Evolutionary conservation across 2,113 vertebrate species (phyloP).

Genomic region (Notothenia rossii): DNA sequence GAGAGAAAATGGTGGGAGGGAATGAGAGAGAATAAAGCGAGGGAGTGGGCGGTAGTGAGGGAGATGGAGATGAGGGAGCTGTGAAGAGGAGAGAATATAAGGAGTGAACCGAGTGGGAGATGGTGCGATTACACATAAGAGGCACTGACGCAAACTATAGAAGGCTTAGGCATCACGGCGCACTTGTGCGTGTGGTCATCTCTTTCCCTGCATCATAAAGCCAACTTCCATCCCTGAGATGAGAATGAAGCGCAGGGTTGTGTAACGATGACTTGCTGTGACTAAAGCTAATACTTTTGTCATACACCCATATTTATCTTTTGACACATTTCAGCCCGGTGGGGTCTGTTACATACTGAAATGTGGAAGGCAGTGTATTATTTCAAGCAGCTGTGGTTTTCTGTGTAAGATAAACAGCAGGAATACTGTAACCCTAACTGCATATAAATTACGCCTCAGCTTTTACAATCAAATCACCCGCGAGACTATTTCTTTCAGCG

Average conservation of each 20-base stretch:
- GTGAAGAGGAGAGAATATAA: conserved; percentile 76
- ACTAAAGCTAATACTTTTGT: conserved; percentile 28
- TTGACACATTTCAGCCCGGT: neutral
- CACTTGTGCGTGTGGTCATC: conserved; percentile 52
- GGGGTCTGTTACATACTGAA: neutral
- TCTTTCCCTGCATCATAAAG: conserved; percentile 38
- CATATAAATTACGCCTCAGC: neutral
- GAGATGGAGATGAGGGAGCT: conserved; percentile 69
- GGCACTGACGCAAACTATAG: conserved; percentile 74
- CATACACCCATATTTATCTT: conserved; percentile 2
- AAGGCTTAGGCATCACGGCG: conserved; percentile 54
- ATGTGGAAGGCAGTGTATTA: neutral
- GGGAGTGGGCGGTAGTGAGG: conserved; percentile 63
- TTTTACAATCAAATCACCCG: conserved; percentile 20
- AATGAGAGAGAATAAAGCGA: conserved; percentile 20
- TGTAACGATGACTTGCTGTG: conserved; percentile 31
- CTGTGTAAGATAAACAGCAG: conserved; percentile 9
- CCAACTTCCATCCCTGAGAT: conserved; percentile 12
- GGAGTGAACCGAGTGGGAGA: conserved; percentile 79
- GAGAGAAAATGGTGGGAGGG: conserved; percentile 54
- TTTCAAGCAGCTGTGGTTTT: neutral
- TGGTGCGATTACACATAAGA: conserved; percentile 77
- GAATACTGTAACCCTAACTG: conserved; percentile 7
- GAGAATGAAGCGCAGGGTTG: conserved; percentile 39
- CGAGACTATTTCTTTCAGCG: conserved; percentile 10